Base-by-base conservation (phyloP, 2,888 invertebrate species). In the Harmothoe impar region DNA sequence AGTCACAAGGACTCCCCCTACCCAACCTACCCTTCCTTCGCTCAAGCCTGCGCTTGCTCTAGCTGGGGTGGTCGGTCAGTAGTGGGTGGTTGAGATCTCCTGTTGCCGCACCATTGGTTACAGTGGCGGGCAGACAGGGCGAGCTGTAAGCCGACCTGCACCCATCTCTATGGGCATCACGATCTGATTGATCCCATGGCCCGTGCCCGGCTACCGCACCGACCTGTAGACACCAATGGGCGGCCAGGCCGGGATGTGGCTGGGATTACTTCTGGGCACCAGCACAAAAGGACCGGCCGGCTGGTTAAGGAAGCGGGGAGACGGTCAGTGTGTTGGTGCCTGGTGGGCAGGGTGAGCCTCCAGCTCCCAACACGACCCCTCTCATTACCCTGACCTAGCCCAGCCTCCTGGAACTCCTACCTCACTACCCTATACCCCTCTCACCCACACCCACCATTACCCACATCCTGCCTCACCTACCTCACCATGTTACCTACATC, bases 81-180 rank as follows among this genome's bases (percentile, higher is more conserved):
- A 84, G 35, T n/a, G 25, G 29, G 25, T 78, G 78, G 84, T 23
- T 15, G 84, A 43, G 35, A n/a, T 23, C 51, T 43, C 84, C 84
- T 43, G n/a, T 84, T 84, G 43, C 84, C 51, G 84, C 72, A 43
- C 84, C 84, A 84, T 23, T 51, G 51, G 84, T 84, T 20, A 35
- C 78, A 78, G 35, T 29, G 17, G 10, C n/a, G 31, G 35, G 78
- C 25, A 25, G 78, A 35, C 78, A 29, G 78, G 78, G 29, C 10
- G 20, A 35, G 31, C 78, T 20, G 78, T 25, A 20, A 20, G 78
- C n/a, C 17, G 78, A 33, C 78, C 33, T 20, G 31, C 20, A 15
- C 56, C 52, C 56, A 86, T 86, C 86, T 86, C 86, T 86, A 86
- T 86, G 86, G 33, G 25, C 52, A 52, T 86, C 86, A 86, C 86